phyloP scores from a whole-genome alignment of 1,140 invertebrate species.

The Brachionus rotundiformis region DNA sequence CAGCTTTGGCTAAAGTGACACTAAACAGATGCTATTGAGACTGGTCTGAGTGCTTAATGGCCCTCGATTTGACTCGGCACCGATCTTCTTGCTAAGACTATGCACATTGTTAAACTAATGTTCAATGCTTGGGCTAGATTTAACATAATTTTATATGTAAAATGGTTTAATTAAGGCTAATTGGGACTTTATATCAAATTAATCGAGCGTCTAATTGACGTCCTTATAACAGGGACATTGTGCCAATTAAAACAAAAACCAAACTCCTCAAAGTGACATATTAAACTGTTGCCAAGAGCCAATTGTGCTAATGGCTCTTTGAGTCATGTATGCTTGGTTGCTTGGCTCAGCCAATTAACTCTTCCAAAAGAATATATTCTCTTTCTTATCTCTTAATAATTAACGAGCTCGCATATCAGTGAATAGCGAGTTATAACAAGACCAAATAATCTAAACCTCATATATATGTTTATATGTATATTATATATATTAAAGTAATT shows the following conservation, averaged over 20 bases:
- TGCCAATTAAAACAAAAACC: neutral
- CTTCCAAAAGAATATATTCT: no score
- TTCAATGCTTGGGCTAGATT: neutral
- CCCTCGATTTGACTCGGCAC: neutral
- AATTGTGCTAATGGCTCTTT: neutral
- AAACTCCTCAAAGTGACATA: neutral
- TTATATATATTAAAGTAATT: neutral
- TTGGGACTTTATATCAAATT: constrained; percentile 2
- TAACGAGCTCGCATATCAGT: neutral
- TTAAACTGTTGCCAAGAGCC: neutral
- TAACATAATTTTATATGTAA: neutral
- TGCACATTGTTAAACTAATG: neutral
- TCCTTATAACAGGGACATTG: neutral
- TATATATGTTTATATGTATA: neutral
- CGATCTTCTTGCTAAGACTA: no score
- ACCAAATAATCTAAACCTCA: neutral
- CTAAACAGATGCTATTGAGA: neutral
- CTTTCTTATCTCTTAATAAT: neutral
- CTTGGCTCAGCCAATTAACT: no score
- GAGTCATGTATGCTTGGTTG: neutral
- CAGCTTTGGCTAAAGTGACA: neutral
- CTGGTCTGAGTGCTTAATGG: constrained; percentile 10
- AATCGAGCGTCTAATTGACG: constrained; percentile 16
- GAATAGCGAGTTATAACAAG: neutral
- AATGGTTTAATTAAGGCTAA: neutral